phyloP scores from a whole-genome alignment of 2,888 invertebrate genomes.

The Diaprepes abbreviatus region DNA sequence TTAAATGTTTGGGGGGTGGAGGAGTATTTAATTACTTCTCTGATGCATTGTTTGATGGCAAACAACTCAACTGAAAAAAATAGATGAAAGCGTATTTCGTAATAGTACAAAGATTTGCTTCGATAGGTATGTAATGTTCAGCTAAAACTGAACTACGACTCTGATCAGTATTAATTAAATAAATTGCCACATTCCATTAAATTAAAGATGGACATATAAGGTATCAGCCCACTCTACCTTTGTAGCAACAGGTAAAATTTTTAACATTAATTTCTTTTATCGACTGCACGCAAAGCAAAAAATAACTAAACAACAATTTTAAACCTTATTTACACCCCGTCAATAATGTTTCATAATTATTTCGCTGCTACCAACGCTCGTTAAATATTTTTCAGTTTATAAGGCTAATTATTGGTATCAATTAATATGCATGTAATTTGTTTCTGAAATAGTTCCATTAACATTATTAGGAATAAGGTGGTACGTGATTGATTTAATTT shows the following conservation, averaged over 20 bases:
- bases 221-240: slow-evolving; percentile 13
- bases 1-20: too few relatives aligned
- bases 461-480: too few relatives aligned
- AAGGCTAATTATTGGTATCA: background rate
- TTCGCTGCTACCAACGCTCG: slow-evolving; percentile 8
- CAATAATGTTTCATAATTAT: slow-evolving; percentile 2
- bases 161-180: slow-evolving; percentile 7
- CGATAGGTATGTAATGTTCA: too few relatives aligned
- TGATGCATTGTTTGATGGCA: too few relatives aligned
- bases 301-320: slow-evolving; percentile 18
- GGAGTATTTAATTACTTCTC: too few relatives aligned
- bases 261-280: background rate
- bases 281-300: slow-evolving; percentile 19
- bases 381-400: slow-evolving; percentile 3
- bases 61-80: too few relatives aligned
- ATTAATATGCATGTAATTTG: background rate
- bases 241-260: slow-evolving; percentile 7
- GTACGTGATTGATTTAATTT: too few relatives aligned
- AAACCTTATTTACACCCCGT: slow-evolving; percentile 9
- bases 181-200: slow-evolving; percentile 17
- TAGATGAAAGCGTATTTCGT: too few relatives aligned
- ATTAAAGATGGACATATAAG: slow-evolving; percentile 17
- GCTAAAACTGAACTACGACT: background rate
- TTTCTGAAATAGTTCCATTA: background rate
- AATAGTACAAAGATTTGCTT: too few relatives aligned